These are phyloP conservation scores for Napeogenes sylphis DNA, from an alignment of 2,888 invertebrate species.

Conservation along the genomic window DNA sequence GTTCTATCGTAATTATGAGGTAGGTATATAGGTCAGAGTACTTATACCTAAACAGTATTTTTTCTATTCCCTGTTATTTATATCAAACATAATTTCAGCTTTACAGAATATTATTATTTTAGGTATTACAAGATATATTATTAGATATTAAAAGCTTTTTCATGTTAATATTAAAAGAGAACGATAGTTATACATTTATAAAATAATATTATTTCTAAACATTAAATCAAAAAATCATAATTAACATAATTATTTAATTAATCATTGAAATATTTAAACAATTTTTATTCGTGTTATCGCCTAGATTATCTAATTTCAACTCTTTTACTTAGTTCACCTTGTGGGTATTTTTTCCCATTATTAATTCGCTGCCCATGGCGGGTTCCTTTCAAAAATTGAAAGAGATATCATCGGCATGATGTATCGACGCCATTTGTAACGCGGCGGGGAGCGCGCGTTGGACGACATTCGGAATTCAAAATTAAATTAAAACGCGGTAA, in stretches of 20 bases:
- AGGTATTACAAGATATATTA: too few relatives aligned
- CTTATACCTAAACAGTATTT: too few relatives aligned
- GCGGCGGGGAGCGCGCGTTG: slow-evolving; percentile 63
- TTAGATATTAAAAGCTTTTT: too few relatives aligned
- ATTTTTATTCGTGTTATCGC: slow-evolving; percentile 5
- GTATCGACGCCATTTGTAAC: slow-evolving; percentile 73
- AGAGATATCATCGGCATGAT: slow-evolving; percentile 76
- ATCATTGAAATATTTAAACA: slow-evolving; percentile 6
- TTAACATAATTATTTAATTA: not conserved
- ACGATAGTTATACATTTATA: not conserved
- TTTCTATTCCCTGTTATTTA: too few relatives aligned
- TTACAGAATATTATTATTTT: too few relatives aligned
- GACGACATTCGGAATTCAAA: slow-evolving; percentile 70
- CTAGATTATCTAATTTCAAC: slow-evolving; percentile 38
- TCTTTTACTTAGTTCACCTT: slow-evolving; percentile 50
- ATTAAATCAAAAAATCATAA: not conserved
- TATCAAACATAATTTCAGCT: too few relatives aligned
- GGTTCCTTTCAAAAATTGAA: slow-evolving; percentile 70
- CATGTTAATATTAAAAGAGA: too few relatives aligned
- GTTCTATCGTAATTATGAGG: too few relatives aligned
- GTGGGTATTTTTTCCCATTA: slow-evolving; percentile 53
- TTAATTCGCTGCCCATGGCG: slow-evolving; percentile 63
- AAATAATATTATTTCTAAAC: not conserved
- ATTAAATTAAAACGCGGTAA: slow-evolving; percentile 75
- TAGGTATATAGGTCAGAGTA: too few relatives aligned